Evolutionary conservation across 1,140 invertebrate genomes (phyloP).

Genomic region (Eciton burchellii): DNA sequence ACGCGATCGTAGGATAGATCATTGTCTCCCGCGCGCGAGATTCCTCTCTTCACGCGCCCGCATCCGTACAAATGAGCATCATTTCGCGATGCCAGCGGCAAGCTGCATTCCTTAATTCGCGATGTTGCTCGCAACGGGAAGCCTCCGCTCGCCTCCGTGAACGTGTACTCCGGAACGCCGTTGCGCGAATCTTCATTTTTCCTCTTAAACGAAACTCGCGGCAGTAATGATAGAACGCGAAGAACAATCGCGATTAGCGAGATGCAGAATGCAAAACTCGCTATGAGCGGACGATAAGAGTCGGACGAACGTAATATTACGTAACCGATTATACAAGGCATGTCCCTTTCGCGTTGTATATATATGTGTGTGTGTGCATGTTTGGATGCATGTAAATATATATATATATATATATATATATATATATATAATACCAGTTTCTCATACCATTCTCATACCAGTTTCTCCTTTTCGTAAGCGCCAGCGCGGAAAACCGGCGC

Average conservation of each 20-base stretch:
- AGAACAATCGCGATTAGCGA: background rate
- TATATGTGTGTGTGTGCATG: too few species aligned
- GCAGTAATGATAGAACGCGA: background rate
- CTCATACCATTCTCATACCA: too few species aligned
- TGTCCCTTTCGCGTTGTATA: too few species aligned
- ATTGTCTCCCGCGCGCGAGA: conserved; percentile 52
- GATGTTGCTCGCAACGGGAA: background rate
- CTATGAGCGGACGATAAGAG: too few species aligned
- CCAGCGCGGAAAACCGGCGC: too few species aligned
- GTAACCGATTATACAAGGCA: too few species aligned
- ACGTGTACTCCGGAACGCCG: background rate
- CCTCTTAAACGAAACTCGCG: background rate
- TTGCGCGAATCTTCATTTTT: background rate
- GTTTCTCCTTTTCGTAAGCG: too few species aligned
- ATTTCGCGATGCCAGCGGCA: background rate
- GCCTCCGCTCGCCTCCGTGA: background rate
- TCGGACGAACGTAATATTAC: too few species aligned
- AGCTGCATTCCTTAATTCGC: background rate
- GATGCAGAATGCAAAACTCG: too few species aligned
- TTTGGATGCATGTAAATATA: too few species aligned
- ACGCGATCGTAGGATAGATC: conserved; percentile 35
- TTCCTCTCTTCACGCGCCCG: conserved; percentile 9
- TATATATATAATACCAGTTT: too few species aligned
- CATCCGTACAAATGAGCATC: background rate
- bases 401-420: too few species aligned